phyloP scores from a whole-genome alignment of 2,113 vertebrate genomes.

The Bombycilla garrulus region DNA sequence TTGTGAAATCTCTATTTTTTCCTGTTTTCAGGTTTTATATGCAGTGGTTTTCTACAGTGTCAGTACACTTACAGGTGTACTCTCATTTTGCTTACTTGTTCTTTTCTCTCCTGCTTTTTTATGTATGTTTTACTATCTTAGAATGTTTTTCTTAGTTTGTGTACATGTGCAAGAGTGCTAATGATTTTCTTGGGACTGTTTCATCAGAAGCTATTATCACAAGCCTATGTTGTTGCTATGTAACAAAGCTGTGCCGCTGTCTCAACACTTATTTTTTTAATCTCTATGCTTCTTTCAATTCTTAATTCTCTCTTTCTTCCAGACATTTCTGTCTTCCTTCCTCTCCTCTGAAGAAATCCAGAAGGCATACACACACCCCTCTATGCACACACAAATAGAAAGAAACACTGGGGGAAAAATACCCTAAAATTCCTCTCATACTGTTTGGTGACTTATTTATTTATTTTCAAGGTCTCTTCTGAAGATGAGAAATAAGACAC shows the following conservation, averaged over 20 bases:
- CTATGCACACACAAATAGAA: background rate
- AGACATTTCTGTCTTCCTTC: background rate
- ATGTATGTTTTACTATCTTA: background rate
- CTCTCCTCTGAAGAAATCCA: background rate
- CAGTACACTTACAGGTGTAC: background rate
- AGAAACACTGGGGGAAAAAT: background rate
- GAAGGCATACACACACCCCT: background rate
- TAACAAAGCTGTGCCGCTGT: background rate
- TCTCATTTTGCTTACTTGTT: background rate
- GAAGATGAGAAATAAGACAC: constrained; percentile 46
- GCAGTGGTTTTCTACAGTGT: rapidly evolving
- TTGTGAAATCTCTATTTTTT: background rate
- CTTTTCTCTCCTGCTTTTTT: rapidly evolving
- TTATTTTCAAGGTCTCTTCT: constrained; percentile 15
- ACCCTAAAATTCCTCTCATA: constrained; percentile 8
- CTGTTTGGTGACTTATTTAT: constrained; percentile 31
- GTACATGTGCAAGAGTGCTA: background rate
- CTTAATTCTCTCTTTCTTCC: background rate
- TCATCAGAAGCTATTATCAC: background rate
- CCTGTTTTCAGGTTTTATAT: background rate
- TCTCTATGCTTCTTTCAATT: background rate
- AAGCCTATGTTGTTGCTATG: background rate
- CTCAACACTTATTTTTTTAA: background rate
- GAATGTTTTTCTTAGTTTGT: background rate
- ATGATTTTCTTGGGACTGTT: background rate